Base-by-base conservation (phyloP, 1,140 invertebrate genomes). In the Drosophila ambigua region DNA sequence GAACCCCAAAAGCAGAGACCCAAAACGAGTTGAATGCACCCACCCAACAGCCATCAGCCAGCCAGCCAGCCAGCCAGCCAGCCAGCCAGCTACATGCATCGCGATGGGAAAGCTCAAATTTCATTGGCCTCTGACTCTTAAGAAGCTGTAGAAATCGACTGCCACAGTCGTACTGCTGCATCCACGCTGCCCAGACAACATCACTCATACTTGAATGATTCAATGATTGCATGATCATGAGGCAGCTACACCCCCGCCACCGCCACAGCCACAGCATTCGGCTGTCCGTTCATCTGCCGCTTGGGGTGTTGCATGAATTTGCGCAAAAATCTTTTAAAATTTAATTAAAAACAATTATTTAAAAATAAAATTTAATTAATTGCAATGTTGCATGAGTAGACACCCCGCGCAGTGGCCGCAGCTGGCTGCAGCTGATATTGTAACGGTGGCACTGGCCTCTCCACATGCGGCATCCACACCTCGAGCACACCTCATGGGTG, bases 261-360 rank as follows among this genome's bases (percentile, higher is more conserved):
- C 24, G 24, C 45, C 41, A 31, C 41, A 28, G 26, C 43, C 78
- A 16, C 41, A 28, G 26, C 43, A 72, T 65, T 62, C 52, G 50
- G 79, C 44, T 35, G 31, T 35, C 63, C 84, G 72, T 64, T 51
- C 62, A 75, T 67, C 55, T 68, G 51, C 62, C 49, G 46, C 68
- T 39, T 50, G 63, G 45, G 63, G 20, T 71, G 61, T 79, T 84
- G 82, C 82, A 85, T 87, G 82, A 81, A 87, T 78, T 75, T 82
- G 75, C 79, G 78, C 77, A 74, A 85, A 58, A 51, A 69, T 69
- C 61, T 75, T 59, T 77, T 75, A 67, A 88, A 82, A 82, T 87
- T 85, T 87, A 85, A 85, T 85, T 85, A 87, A 85, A 85, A 87
- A 87, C 83, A 88, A 87, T 85, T 85, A 82, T 85, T 87, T 82